Conservation (phyloP, 2,113 vertebrate species). For the Pomatostomus ruficeps region DNA sequence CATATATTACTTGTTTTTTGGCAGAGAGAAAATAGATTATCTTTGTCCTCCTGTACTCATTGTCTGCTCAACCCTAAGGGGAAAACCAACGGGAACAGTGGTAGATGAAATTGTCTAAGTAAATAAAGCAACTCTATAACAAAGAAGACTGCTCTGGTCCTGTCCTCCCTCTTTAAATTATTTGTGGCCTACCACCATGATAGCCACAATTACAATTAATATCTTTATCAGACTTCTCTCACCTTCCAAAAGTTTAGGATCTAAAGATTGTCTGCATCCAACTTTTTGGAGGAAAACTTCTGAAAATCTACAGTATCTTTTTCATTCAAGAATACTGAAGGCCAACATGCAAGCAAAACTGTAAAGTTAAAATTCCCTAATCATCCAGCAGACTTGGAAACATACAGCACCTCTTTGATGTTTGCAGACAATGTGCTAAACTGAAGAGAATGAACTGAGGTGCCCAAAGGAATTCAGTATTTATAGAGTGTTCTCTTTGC, state of each 20-base stretch:
- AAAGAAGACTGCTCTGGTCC: neutral
- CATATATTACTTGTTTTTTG: neutral
- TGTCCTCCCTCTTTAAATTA: neutral
- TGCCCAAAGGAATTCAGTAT: neutral
- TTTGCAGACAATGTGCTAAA: neutral
- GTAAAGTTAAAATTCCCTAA: neutral
- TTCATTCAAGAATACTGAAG: neutral
- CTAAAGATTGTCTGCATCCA: neutral
- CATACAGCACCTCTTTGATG: neutral
- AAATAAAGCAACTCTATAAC: neutral
- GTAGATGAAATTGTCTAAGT: neutral
- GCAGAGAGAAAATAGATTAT: accelerated
- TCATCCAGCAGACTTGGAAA: neutral
- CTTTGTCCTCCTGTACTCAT: neutral
- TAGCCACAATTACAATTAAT: neutral
- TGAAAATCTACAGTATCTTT: neutral
- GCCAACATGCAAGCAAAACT: neutral
- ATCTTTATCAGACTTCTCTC: neutral
- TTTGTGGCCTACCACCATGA: neutral
- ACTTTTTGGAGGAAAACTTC: neutral
- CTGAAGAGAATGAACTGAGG: neutral
- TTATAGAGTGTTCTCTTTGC: neutral
- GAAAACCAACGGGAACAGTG: neutral
- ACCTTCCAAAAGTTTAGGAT: neutral
- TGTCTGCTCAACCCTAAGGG: neutral